A percentile compares a stretch with the other conserved stretches of the same genome.
These are phyloP conservation scores for Bufo bufo DNA, from an alignment of 2,113 vertebrate species.

Conservation along the genomic window DNA sequence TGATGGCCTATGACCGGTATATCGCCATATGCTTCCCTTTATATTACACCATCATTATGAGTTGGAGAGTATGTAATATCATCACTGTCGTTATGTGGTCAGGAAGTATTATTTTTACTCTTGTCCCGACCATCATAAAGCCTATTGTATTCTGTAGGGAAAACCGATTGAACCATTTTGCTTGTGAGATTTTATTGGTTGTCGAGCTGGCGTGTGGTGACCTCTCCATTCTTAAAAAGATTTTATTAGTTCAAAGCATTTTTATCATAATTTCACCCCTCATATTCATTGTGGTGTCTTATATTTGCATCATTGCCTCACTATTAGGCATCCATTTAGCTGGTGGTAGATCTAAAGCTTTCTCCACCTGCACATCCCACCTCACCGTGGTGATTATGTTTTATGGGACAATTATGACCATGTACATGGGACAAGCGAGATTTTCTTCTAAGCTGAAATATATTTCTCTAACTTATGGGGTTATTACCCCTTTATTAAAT, in stretches of 20 bases:
- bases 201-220: conserved; percentile 47
- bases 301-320: not conserved
- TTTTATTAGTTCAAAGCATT: not conserved
- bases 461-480: not conserved
- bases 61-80: not conserved
- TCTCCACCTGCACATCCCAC: conserved; percentile 2
- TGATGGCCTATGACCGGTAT: not conserved
- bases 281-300: not conserved
- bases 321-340: not conserved
- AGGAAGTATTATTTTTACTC: not conserved
- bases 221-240: not conserved
- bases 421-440: not conserved
- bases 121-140: not conserved
- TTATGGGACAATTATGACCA: not conserved
- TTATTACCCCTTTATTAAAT: not conserved
- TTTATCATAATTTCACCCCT: conserved; percentile 22
- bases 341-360: not conserved
- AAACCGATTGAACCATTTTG: conserved; percentile 49
- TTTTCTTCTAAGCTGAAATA: not conserved
- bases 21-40: not conserved
- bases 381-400: not conserved
- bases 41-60: conserved; percentile 2
- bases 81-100: not conserved
- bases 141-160: conserved; percentile 36
- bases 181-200: conserved; percentile 21